A percentile compares a stretch with the other conserved stretches of the same genome.
Evolutionary conservation across 2,113 vertebrate species (phyloP).

Genomic region (Thunnus maccoyii): DNA sequence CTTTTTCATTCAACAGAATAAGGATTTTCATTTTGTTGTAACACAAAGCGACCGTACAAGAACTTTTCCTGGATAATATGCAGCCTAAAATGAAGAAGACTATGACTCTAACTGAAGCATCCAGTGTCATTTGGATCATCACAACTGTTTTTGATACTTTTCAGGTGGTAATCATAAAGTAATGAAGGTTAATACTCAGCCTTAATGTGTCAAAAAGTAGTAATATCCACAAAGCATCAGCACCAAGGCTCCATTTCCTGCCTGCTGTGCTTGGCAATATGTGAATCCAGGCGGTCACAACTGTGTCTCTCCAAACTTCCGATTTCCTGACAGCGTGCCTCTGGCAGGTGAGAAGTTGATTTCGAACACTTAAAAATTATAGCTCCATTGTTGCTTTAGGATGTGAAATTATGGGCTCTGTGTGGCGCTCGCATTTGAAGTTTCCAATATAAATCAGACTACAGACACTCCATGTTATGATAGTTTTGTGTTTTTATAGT

Average conservation of each 20-base stretch:
- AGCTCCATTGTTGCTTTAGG: constrained; percentile 17
- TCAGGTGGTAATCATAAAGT: too few relatives aligned
- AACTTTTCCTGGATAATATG: too few relatives aligned
- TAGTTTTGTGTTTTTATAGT: neutral
- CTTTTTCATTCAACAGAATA: too few relatives aligned
- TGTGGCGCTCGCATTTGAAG: neutral
- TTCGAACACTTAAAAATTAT: constrained; percentile 16
- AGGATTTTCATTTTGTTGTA: too few relatives aligned
- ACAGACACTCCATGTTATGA: neutral
- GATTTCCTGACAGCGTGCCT: neutral
- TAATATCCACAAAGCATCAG: too few relatives aligned
- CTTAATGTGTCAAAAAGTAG: too few relatives aligned
- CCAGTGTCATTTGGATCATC: too few relatives aligned
- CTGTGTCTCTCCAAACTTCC: constrained; percentile 11
- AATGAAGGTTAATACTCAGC: too few relatives aligned
- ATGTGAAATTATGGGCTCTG: neutral
- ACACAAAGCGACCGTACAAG: too few relatives aligned
- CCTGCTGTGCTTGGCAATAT: constrained; percentile 1
- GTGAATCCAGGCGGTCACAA: neutral
- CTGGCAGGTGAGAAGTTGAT: constrained; percentile 11
- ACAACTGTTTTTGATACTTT: too few relatives aligned
- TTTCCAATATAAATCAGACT: neutral
- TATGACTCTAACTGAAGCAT: too few relatives aligned
- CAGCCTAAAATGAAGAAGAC: too few relatives aligned
- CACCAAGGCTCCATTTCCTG: neutral